A percentile compares a stretch with the other conserved stretches of the same genome.
phyloP scores from a whole-genome alignment of 2,797 vertebrate genomes.

The Tadarida brasiliensis region DNA sequence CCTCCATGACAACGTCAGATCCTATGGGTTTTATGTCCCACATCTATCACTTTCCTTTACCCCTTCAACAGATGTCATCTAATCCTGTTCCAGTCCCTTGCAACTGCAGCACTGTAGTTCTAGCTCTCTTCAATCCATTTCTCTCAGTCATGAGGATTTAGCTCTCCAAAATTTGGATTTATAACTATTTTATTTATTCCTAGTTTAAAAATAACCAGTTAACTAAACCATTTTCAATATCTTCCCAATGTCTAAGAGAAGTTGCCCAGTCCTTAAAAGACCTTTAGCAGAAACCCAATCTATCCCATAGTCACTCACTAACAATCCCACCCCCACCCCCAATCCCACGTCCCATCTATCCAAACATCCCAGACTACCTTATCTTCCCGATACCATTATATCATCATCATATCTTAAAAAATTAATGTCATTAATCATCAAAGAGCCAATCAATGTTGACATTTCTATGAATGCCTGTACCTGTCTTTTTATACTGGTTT shows the following conservation, averaged over 20 bases:
- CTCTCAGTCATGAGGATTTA: background rate
- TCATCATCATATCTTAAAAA: background rate
- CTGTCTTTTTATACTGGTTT: background rate
- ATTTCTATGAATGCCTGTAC: background rate
- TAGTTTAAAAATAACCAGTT: constrained; percentile 15
- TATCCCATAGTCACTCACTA: background rate
- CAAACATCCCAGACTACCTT: background rate
- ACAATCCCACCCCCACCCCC: background rate
- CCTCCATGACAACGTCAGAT: background rate
- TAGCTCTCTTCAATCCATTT: background rate
- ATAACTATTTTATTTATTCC: background rate
- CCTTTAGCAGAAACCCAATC: background rate
- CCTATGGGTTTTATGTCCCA: background rate
- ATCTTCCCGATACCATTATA: background rate
- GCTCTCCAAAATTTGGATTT: constrained; percentile 1
- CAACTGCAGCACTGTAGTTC: background rate
- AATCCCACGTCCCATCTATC: background rate
- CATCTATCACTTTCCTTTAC: background rate
- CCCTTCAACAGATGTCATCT: background rate
- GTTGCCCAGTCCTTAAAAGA: background rate
- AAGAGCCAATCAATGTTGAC: background rate
- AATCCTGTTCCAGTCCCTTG: background rate
- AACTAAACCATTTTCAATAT: background rate
- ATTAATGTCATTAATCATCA: background rate
- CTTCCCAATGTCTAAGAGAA: background rate